Base-by-base conservation (phyloP, 37 sponge, comb jelly and placozoan species). In the Hexactinellida sp. region DNA sequence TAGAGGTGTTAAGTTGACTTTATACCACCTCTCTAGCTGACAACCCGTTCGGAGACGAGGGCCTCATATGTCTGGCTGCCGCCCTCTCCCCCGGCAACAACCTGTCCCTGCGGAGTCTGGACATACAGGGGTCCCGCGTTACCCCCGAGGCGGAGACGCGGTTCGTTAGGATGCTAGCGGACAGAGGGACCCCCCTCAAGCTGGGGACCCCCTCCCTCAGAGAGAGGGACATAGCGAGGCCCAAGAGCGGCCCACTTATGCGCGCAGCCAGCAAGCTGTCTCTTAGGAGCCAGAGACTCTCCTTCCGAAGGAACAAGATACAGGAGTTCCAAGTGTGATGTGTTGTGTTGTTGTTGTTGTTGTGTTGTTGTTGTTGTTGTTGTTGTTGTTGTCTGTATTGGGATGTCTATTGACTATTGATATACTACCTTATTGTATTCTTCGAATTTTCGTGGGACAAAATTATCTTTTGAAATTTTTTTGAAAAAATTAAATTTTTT, bases 31-130 rank as follows among this genome's bases (percentile, higher is more conserved):
- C 76, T 63, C 28, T n/a, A 54, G 95, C 93, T 3, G 93, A 92
- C 83, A 95, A 92, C 41, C 93, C 95, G 0, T 91, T 95, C 87
- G 90, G 93, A 0, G 93, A 95, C 85, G 95, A 95, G 85, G 93
- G 93, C 3, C 92, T 90, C 36, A 37, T 36, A 30, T 90, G 86
- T 24, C 86, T 95, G 38, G 38, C 88, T 0, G 54, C 47, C 32
- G 89, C 87, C 0, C 88, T 95, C 37, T 92, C 92, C 47, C 25
- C 84, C 0, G 86, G 38, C 9, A 34, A 85, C 83, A 92, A 93
- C 86, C 54, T 83, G 25, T 84, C 92, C 19, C 88, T 93, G 34
- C 83, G 39, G 39, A 85, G 90, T 7, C 86, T 92, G 32, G 92
- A 92, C 84, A 35, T 92, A 25, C 90, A 88, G 35, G 84, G 89